These are phyloP conservation scores for Rhizomys pruinosus DNA, from an alignment of 2,113 vertebrate genomes.

Conservation along the genomic window DNA sequence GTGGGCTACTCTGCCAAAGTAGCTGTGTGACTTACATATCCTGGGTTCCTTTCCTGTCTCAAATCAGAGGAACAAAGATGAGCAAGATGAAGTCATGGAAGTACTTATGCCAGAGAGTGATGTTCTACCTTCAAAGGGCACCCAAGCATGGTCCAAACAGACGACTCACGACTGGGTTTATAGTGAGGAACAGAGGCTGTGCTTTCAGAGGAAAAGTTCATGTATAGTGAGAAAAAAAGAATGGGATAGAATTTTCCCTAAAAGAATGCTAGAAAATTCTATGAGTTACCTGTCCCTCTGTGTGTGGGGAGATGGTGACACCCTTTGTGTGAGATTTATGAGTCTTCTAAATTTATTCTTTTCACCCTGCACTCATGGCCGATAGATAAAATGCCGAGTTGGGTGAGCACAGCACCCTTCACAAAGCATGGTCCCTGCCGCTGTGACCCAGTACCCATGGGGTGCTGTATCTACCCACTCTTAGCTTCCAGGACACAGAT, in stretches of 20 bases:
- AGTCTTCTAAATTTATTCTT: no score
- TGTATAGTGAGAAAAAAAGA: neutral
- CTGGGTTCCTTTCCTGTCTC: neutral
- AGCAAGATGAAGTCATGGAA: fast-evolving
- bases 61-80: neutral
- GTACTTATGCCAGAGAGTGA: neutral
- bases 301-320: neutral
- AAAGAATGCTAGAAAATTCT: neutral
- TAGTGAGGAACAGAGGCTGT: neutral
- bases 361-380: neutral
- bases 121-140: fast-evolving
- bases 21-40: fast-evolving
- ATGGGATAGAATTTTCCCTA: neutral
- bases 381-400: neutral
- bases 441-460: neutral
- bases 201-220: neutral
- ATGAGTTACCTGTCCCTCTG: fast-evolving
- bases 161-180: neutral
- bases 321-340: neutral
- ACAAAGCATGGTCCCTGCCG: neutral
- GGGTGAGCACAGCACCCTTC: neutral
- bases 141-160: neutral
- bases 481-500: neutral
- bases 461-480: neutral
- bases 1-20: fast-evolving